Percentiles rank a stretch among this genome's conserved stretches.
These are phyloP conservation scores for Chamaea fasciata DNA, from an alignment of 2,113 vertebrate species.

Conservation along the genomic window DNA sequence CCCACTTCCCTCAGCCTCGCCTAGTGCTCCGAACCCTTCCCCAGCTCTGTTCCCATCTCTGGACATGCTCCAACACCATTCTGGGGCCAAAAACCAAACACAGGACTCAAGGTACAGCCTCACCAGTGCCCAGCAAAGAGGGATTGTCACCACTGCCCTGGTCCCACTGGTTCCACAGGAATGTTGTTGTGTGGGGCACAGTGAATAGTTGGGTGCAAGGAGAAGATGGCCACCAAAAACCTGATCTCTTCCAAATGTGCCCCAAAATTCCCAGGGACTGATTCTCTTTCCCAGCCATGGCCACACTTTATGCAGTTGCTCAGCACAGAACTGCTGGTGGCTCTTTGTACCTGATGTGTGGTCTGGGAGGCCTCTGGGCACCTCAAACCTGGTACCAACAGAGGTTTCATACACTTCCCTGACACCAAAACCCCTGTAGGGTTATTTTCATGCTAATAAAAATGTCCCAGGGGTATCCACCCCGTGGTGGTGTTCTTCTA, in stretches of 20 bases:
- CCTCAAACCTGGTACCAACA: not conserved
- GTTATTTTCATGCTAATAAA: not conserved
- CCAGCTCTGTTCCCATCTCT: accelerated
- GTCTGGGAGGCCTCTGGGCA: not conserved
- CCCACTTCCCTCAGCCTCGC: not conserved
- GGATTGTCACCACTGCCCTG: not conserved
- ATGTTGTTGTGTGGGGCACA: accelerated
- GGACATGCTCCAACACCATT: accelerated
- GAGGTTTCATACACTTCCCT: not conserved
- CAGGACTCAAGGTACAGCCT: not conserved
- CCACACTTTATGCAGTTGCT: not conserved
- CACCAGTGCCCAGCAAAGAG: not conserved
- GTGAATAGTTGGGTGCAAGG: not conserved
- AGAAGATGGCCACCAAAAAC: not conserved
- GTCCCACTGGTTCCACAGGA: not conserved
- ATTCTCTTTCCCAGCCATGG: not conserved
- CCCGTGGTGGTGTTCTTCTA: accelerated
- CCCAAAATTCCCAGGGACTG: not conserved
- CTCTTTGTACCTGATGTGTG: not conserved
- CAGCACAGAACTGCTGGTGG: not conserved
- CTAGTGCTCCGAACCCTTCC: not conserved
- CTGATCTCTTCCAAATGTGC: not conserved
- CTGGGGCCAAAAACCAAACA: not conserved
- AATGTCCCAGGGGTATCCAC: not conserved
- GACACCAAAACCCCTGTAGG: not conserved